phyloP scores from a whole-genome alignment of 2,888 invertebrate species.

The Mesorhabditis belari region DNA sequence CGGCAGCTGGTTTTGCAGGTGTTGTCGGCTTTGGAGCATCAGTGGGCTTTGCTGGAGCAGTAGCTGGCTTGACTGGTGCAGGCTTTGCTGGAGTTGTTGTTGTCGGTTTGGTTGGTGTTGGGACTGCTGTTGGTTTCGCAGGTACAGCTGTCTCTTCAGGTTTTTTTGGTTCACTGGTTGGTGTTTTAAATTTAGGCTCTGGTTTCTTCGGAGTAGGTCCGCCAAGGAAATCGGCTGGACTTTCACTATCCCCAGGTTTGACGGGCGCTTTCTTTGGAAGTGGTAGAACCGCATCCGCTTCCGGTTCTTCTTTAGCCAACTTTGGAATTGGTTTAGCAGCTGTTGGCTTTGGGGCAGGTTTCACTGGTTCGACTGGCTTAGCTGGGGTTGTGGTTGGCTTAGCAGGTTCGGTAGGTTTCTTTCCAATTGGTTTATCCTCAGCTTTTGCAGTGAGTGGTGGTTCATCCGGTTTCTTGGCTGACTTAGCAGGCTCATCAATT shows the following conservation, averaged over 20 bases:
- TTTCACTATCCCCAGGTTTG: background rate
- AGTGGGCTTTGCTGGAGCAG: background rate
- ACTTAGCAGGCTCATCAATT: background rate
- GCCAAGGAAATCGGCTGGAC: slow-evolving; percentile 19
- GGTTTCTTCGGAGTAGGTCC: slow-evolving; percentile 20
- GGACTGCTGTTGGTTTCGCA: background rate
- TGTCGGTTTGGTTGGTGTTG: too few relatives aligned
- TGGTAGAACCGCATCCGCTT: background rate
- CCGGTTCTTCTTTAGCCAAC: background rate
- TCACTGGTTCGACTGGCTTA: background rate
- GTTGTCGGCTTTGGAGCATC: background rate
- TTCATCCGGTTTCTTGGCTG: background rate
- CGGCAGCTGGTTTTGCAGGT: background rate
- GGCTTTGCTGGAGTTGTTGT: background rate
- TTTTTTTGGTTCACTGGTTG: background rate
- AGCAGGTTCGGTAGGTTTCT: background rate
- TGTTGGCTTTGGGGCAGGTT: slow-evolving; percentile 5
- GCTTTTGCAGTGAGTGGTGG: background rate
- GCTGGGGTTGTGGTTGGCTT: too few relatives aligned
- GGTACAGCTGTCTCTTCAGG: too few relatives aligned
- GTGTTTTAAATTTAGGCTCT: background rate
- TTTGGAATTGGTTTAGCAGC: background rate
- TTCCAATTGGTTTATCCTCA: too few relatives aligned
- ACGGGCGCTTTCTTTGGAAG: background rate
- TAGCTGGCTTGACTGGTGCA: background rate